phyloP scores from a whole-genome alignment of 2,797 vertebrate genomes.

The Spinus pinus region DNA sequence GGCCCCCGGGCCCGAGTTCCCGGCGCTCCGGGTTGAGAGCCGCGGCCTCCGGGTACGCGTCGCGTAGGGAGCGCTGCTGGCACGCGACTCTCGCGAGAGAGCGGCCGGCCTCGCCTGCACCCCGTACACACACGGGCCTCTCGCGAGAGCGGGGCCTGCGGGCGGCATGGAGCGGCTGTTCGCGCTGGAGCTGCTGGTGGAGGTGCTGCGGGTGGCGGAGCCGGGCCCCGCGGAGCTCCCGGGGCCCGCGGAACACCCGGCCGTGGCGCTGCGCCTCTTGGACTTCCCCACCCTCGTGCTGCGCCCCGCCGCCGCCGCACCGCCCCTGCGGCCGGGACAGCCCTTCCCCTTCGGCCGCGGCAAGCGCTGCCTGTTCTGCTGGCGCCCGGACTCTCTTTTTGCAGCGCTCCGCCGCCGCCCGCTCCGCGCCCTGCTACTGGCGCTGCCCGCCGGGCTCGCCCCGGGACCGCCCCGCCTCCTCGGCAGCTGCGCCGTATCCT shows the following conservation, averaged over 20 bases:
- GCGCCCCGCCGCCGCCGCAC: background rate
- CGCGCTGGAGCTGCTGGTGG: conserved; percentile 83
- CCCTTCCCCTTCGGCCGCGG: conserved; percentile 80
- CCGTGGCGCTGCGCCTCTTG: conserved; percentile 80
- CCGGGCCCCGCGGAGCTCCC: background rate
- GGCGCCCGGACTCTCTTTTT: conserved; percentile 71
- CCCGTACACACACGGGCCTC: fast-evolving
- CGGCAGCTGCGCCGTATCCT: conserved; percentile 78
- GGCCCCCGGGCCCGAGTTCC: fast-evolving
- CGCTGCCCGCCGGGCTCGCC: conserved; percentile 66
- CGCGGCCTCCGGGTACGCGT: fast-evolving
- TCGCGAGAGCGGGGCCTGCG: fast-evolving
- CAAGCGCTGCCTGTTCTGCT: conserved; percentile 88
- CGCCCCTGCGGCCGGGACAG: background rate
- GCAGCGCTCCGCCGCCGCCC: conserved; percentile 72
- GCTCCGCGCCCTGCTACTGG: conserved; percentile 80
- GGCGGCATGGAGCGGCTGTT: conserved; percentile 70
- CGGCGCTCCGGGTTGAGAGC: fast-evolving
- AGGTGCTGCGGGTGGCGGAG: conserved; percentile 70
- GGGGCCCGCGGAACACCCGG: conserved; percentile 33
- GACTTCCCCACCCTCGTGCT: conserved; percentile 86
- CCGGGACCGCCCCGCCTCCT: conserved; percentile 68
- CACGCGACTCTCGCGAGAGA: conserved; percentile 44
- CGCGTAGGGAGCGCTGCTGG: fast-evolving
- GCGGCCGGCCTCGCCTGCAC: fast-evolving